Evolutionary conservation across 1,140 invertebrate species (phyloP).

Genomic region (Rhopalosiphum maidis): DNA sequence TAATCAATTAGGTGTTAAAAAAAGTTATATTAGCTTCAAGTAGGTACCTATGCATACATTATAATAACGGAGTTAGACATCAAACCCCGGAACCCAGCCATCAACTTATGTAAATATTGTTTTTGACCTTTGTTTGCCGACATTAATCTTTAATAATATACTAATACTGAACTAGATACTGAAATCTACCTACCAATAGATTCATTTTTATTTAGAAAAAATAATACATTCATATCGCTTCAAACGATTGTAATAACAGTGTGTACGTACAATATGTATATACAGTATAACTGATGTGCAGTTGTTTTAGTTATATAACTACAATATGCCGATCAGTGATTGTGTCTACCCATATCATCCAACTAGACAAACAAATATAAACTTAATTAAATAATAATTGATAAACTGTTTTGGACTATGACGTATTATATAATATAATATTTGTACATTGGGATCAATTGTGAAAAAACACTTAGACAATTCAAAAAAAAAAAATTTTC

Average conservation of each 20-base stretch:
- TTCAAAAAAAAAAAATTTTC: neutral
- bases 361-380: neutral
- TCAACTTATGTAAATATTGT: neutral
- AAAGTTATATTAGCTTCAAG: neutral
- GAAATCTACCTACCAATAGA: neutral
- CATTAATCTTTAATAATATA: neutral
- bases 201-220: neutral
- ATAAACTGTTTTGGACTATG: neutral
- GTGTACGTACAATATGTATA: neutral
- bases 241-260: neutral
- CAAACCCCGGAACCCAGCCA: neutral
- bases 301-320: neutral
- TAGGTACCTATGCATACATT: neutral
- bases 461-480: neutral
- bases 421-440: neutral
- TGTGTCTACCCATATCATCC: neutral
- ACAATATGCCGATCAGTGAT: neutral
- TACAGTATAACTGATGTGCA: neutral
- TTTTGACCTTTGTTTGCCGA: neutral
- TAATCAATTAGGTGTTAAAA: neutral
- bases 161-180: neutral
- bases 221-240: neutral
- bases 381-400: neutral
- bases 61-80: neutral
- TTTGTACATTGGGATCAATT: no score